These are phyloP conservation scores for Urocitellus parryii DNA, from an alignment of 2,113 vertebrate genomes.

Conservation along the genomic window DNA sequence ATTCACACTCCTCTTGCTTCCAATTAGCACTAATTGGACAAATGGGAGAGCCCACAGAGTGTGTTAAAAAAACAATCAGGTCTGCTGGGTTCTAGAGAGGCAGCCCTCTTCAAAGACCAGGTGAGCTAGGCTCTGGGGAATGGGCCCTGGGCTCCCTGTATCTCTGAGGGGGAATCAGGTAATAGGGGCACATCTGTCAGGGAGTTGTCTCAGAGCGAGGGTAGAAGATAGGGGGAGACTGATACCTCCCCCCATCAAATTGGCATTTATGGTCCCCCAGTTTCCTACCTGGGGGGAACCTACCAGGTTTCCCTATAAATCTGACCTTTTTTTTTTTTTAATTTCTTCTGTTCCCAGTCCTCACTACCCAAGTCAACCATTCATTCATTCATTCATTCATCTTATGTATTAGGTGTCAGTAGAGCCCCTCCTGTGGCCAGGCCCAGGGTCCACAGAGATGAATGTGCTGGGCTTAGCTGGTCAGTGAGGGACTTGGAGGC, in stretches of 20 bases:
- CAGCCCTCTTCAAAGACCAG: background rate
- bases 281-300: background rate
- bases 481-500: background rate
- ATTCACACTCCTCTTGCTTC: background rate
- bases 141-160: background rate
- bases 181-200: constrained; percentile 55
- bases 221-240: background rate
- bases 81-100: background rate
- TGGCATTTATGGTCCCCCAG: background rate
- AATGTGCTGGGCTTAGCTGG: background rate
- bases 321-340: background rate
- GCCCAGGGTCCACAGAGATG: background rate
- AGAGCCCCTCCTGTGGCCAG: background rate
- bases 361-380: background rate
- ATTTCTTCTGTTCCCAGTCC: background rate
- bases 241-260: background rate
- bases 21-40: constrained; percentile 74
- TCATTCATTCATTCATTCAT: background rate
- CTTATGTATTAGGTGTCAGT: background rate
- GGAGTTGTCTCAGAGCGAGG: background rate
- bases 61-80: background rate
- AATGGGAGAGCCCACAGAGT: background rate
- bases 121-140: background rate
- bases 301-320: background rate
- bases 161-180: constrained; percentile 45